These are phyloP conservation scores for Spinibarbus caldwelli DNA, from an alignment of 2,797 vertebrate species.

Conservation along the genomic window DNA sequence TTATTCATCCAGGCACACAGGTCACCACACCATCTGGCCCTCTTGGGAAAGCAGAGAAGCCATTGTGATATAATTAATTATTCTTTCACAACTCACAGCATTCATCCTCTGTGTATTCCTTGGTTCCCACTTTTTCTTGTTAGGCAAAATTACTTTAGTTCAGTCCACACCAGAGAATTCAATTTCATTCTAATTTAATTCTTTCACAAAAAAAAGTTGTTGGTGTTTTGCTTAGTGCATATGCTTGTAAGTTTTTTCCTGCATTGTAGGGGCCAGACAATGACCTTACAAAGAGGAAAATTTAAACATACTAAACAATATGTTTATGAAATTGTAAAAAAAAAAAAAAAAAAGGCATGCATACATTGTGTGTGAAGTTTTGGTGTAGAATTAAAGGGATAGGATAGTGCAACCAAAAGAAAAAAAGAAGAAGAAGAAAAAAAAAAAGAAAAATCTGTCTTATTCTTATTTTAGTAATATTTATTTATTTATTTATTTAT, in stretches of 20 bases:
- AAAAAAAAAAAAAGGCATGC: background rate
- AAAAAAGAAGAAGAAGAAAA: too few species aligned
- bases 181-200: background rate
- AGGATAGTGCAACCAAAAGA: too few species aligned
- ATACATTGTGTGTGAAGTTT: background rate
- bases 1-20: conserved; percentile 23
- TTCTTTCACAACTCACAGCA: background rate
- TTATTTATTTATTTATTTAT: too few species aligned
- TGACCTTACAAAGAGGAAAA: background rate
- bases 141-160: background rate
- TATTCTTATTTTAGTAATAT: too few species aligned
- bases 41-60: conserved; percentile 9
- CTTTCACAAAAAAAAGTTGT: background rate
- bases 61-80: background rate
- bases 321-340: background rate
- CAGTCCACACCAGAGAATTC: background rate
- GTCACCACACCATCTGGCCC: conserved; percentile 13
- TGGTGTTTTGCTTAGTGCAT: background rate
- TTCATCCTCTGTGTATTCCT: background rate
- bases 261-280: background rate
- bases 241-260: background rate
- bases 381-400: too few species aligned
- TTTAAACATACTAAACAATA: too few species aligned
- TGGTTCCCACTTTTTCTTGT: background rate
- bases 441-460: background rate